These are phyloP conservation scores for Phodopus roborovskii DNA, from an alignment of 2,113 vertebrate genomes.

Conservation along the genomic window DNA sequence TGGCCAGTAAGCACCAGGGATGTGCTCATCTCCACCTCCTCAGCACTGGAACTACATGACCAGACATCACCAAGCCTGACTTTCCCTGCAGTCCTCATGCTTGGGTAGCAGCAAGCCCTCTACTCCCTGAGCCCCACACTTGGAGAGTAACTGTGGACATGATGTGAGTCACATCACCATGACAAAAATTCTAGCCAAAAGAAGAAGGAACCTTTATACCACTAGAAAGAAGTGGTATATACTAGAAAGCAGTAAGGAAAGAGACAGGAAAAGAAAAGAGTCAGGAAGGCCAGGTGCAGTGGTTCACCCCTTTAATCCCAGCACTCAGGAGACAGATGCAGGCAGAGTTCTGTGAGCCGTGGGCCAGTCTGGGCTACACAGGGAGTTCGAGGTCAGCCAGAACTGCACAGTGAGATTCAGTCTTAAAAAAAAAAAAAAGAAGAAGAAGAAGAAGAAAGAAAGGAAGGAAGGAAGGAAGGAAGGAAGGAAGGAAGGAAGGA, in stretches of 20 bases:
- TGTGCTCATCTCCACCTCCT: neutral
- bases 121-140: neutral
- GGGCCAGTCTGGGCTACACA: neutral
- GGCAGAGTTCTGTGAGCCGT: neutral
- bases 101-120: neutral
- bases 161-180: neutral
- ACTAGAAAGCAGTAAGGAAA: neutral
- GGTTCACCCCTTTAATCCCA: neutral
- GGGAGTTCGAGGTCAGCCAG: neutral
- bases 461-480: too few species aligned
- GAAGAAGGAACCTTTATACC: neutral
- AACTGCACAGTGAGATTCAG: neutral
- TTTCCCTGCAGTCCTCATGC: neutral
- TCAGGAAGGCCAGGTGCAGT: neutral
- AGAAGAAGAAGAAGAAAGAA: too few species aligned
- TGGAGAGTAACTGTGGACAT: neutral
- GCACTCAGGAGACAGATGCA: neutral
- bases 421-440: neutral
- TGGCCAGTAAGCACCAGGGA: neutral
- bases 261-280: too few species aligned
- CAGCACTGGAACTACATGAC: neutral
- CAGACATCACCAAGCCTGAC: neutral
- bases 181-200: constrained; percentile 26
- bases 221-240: neutral
- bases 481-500: neutral